Conservation (phyloP, 2,113 vertebrate genomes). For the Cynocephalus volans region DNA sequence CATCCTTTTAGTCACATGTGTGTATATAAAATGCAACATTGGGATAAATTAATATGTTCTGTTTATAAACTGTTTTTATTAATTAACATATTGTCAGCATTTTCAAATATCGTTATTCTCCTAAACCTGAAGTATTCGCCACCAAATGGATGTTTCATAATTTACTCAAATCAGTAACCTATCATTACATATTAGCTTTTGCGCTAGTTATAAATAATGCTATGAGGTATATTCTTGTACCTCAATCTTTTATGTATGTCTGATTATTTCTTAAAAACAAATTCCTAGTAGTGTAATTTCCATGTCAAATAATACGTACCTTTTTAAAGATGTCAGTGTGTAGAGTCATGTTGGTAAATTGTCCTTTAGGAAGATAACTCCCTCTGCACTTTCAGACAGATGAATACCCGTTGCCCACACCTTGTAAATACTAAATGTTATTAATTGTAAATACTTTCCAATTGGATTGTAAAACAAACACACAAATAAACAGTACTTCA, state of each 20-base stretch:
- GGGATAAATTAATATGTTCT: accelerated
- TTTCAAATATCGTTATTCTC: not conserved
- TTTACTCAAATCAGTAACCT: not conserved
- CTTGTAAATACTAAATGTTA: not conserved
- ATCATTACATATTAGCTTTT: not conserved
- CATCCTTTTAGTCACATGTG: not conserved
- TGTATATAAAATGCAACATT: not conserved
- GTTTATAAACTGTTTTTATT: not conserved
- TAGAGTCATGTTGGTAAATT: not conserved
- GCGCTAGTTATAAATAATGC: not conserved
- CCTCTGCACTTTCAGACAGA: not conserved
- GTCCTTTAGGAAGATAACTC: not conserved
- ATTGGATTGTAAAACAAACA: not conserved
- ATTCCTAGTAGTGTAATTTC: not conserved
- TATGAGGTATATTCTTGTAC: not conserved
- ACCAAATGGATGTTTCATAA: not conserved
- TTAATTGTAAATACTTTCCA: not conserved
- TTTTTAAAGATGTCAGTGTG: not conserved
- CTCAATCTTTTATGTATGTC: not conserved
- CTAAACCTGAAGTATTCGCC: not conserved
- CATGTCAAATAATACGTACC: not conserved
- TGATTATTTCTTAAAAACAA: not conserved
- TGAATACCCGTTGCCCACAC: not conserved
- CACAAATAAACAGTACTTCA: not conserved
- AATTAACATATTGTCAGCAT: not conserved